Percentiles rank a stretch among this genome's conserved stretches.
Conservation (phyloP, 2,888 invertebrate species). For the Dermolepida albohirtum region DNA sequence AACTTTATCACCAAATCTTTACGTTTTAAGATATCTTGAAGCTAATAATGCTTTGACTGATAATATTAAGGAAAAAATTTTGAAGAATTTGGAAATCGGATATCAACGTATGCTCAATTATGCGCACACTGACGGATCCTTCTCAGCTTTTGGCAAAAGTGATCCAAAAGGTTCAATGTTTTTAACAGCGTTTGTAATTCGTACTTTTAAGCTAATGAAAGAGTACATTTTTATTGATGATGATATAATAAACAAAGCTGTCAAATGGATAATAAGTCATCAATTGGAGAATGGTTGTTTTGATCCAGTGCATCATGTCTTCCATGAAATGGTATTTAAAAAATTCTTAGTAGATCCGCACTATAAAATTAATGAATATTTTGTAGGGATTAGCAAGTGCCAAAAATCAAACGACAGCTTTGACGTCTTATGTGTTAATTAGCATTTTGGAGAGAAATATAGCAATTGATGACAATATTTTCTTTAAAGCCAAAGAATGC, state of each 20-base stretch:
- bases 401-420: conserved; percentile 68
- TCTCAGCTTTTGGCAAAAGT: too few relatives aligned
- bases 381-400: conserved; percentile 24
- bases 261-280: conserved; percentile 73
- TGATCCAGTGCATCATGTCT: conserved; percentile 74
- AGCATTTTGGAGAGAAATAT: conserved; percentile 73
- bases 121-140: too few relatives aligned
- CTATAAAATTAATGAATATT: background rate
- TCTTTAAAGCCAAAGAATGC: conserved; percentile 73
- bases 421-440: conserved; percentile 78
- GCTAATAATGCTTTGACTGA: conserved; percentile 65
- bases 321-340: conserved; percentile 67
- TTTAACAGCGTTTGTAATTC: conserved; percentile 82
- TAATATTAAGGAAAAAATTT: too few relatives aligned
- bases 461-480: conserved; percentile 65
- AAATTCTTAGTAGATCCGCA: background rate
- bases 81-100: too few relatives aligned
- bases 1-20: conserved; percentile 79
- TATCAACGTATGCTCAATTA: too few relatives aligned
- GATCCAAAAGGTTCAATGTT: conserved; percentile 74
- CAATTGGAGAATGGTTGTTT: conserved; percentile 86
- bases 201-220: conserved; percentile 74
- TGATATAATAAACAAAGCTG: conserved; percentile 65
- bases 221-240: conserved; percentile 68
- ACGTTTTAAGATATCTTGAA: conserved; percentile 74